phyloP scores from a whole-genome alignment of 2,888 invertebrate genomes.

The Anorthoa munda region DNA sequence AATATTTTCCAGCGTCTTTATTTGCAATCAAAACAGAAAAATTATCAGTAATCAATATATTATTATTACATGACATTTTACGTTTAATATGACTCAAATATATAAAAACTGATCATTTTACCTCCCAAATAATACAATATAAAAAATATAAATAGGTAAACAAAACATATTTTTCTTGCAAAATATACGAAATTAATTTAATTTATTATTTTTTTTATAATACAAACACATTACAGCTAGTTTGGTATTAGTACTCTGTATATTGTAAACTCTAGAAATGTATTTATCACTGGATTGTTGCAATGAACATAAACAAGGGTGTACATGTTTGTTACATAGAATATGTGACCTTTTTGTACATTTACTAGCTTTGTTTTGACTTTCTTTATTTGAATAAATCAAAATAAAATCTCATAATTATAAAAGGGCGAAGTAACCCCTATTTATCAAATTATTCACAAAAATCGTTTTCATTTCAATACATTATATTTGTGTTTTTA shows the following conservation, averaged over 20 bases:
- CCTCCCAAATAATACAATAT: conserved; percentile 49
- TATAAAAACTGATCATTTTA: conserved; percentile 55
- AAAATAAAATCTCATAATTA: too few species aligned
- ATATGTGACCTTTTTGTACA: conserved; percentile 49
- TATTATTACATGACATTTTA: conserved; percentile 66
- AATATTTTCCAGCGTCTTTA: conserved; percentile 63
- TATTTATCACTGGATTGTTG: conserved; percentile 20
- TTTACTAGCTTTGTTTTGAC: neutral
- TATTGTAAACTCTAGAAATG: conserved; percentile 28
- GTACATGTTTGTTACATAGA: neutral
- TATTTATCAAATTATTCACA: neutral
- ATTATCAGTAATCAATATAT: conserved; percentile 60
- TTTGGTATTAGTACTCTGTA: conserved; percentile 46
- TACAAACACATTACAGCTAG: conserved; percentile 22
- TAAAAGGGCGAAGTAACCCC: too few species aligned
- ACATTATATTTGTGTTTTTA: neutral
- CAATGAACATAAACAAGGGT: conserved; percentile 4
- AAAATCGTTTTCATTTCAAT: conserved; percentile 39
- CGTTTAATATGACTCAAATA: conserved; percentile 69
- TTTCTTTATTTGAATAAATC: too few species aligned
- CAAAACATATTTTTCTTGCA: conserved; percentile 20
- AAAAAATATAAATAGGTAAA: conserved; percentile 46
- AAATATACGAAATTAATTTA: conserved; percentile 13
- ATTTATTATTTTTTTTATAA: neutral
- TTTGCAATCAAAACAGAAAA: conserved; percentile 67